Conservation (phyloP, 2,113 vertebrate genomes). For the Oncorhynchus gorbuscha region DNA sequence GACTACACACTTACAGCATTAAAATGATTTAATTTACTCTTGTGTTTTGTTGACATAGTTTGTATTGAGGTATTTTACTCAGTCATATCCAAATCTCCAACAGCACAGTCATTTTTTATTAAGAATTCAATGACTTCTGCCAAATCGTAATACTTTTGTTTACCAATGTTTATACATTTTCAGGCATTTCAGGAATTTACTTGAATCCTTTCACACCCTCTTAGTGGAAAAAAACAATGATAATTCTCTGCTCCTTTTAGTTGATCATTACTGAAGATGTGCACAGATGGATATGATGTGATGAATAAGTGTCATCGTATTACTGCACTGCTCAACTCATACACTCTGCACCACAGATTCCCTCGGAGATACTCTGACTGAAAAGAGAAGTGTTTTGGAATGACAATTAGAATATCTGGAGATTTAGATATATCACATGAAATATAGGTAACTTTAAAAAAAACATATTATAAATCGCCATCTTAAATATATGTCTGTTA, state of each 20-base stretch:
- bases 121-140: constrained; percentile 46
- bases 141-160: constrained; percentile 49
- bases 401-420: constrained; percentile 63
- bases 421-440: constrained; percentile 48
- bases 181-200: constrained; percentile 61
- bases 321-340: constrained; percentile 49
- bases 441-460: neutral
- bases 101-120: constrained; percentile 49
- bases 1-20: neutral
- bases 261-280: constrained; percentile 76
- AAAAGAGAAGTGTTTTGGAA: constrained; percentile 56
- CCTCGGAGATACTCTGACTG: constrained; percentile 39
- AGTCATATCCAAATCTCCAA: constrained; percentile 44
- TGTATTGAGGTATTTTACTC: constrained; percentile 36
- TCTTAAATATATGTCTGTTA: neutral
- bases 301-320: constrained; percentile 75
- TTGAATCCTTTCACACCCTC: constrained; percentile 59
- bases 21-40: constrained; percentile 27
- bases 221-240: constrained; percentile 58
- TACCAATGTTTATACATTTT: constrained; percentile 42
- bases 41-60: constrained; percentile 18
- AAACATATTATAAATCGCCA: neutral
- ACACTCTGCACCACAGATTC: constrained; percentile 54
- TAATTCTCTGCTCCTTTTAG: constrained; percentile 73
- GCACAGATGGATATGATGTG: constrained; percentile 74